These are phyloP conservation scores for Noctua pronuba DNA, from an alignment of 2,888 invertebrate species.

Conservation along the genomic window DNA sequence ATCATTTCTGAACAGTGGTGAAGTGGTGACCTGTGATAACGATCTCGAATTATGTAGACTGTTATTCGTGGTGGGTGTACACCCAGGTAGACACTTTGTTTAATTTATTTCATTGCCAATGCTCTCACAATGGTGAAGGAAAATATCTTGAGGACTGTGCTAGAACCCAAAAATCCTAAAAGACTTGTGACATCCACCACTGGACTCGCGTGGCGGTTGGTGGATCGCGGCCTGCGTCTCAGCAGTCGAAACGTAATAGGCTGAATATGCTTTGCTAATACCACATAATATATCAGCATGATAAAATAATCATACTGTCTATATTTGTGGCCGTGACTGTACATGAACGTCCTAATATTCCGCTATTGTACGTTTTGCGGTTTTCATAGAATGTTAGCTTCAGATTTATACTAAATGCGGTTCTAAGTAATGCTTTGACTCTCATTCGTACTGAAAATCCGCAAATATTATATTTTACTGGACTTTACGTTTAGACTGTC, in stretches of 20 bases:
- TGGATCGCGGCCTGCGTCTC: neutral
- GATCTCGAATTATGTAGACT: neutral
- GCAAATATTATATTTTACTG: constrained; percentile 21
- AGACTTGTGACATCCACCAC: neutral
- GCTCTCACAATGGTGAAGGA: neutral
- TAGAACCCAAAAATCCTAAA: neutral
- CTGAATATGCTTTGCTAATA: neutral
- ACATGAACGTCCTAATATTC: constrained; percentile 21
- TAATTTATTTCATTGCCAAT: neutral
- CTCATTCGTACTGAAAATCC: constrained; percentile 16
- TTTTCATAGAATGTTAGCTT: constrained; percentile 36
- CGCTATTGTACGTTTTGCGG: constrained; percentile 41
- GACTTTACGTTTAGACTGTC: neutral
- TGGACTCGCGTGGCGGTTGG: neutral
- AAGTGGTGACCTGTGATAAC: neutral
- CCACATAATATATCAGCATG: neutral
- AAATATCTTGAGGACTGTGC: neutral
- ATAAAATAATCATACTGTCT: neutral
- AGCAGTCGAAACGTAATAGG: neutral
- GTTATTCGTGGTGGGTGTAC: neutral
- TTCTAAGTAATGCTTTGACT: constrained; percentile 26
- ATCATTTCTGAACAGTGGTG: neutral
- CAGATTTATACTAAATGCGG: constrained; percentile 46
- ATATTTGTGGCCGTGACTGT: neutral
- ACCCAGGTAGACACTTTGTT: neutral